Base-by-base conservation (phyloP, 2,113 vertebrate species). In the Hepsetus odoe region DNA sequence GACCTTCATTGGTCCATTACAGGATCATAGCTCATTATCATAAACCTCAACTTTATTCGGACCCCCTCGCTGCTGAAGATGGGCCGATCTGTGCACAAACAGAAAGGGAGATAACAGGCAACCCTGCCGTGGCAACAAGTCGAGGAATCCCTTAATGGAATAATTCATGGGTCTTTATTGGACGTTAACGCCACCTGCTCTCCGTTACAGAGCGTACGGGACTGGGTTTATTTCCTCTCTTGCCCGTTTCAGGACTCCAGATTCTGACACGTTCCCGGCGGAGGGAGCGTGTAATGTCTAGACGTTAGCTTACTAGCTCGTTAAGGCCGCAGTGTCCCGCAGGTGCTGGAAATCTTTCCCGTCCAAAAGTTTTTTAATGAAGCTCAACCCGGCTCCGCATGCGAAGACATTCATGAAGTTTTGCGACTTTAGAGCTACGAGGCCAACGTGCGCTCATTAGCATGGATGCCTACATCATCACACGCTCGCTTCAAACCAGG, bases 161-260 rank as follows among this genome's bases (percentile, higher is more conserved):
- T 80, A 77, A 82, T 85, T 82, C 82, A 85, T 80, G 16, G 1
- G 1, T 14, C 82, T 85, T 82, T 82, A 85, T 80, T 14, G 1
- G 1, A 44, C 82, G 76, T 85, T 82, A 80, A 80, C 72, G 72
- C 51, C 80, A 84, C 72, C 83, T 84, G 80, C 40, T 85, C 44
- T 62, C 80, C 72, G 82, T 85, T 82, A 80, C 64, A 42, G 70
- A 80, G 72, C 30, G 46, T 46, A 79, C 67, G 72, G 72, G n/a
- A 72, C 46, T 51, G 42, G 49, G 68, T 73, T 59, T 9, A 20
- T 66, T 51, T 64, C 16, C 78, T 35, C 51, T 20, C 8, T 55
- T 7, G 4, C 5, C 56, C 12, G 28, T 1, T 14, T 16, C 14
- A 16, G 13, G 46, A 42, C 40, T 42, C 40, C 40, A 38, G 8